Percentiles rank a stretch among this genome's conserved stretches.
Conservation (phyloP, 2,797 vertebrate species). For the Trachurus trachurus region DNA sequence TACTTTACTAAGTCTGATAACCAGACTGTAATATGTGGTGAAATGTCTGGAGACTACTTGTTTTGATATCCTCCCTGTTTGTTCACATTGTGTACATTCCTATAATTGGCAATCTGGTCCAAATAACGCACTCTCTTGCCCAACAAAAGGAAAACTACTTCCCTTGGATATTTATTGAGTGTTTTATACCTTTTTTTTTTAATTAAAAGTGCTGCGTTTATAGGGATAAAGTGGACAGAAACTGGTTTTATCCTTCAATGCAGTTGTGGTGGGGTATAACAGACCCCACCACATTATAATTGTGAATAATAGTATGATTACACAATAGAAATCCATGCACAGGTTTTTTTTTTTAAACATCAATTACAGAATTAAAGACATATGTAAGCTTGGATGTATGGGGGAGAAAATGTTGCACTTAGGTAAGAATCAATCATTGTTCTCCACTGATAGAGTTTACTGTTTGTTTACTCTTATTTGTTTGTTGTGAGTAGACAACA, state of each 20-base stretch:
- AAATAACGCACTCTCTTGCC: conserved; percentile 37
- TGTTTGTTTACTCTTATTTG: conserved; percentile 45
- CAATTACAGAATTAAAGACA: neutral
- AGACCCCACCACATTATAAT: neutral
- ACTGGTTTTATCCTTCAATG: neutral
- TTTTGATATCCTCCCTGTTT: conserved; percentile 48
- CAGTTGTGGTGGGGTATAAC: neutral
- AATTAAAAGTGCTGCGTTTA: conserved; percentile 21
- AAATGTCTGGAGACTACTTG: conserved; percentile 32
- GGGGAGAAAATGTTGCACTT: neutral
- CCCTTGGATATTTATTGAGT: conserved; percentile 2
- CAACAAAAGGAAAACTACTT: conserved; percentile 6
- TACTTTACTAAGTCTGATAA: conserved; percentile 14
- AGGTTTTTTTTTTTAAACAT: neutral
- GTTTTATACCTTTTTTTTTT: conserved; percentile 25
- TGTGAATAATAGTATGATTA: neutral
- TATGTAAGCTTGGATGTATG: neutral
- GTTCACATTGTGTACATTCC: conserved; percentile 62
- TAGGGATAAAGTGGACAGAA: neutral
- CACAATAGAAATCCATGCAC: neutral
- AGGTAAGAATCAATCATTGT: conserved; percentile 22
- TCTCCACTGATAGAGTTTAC: conserved; percentile 20
- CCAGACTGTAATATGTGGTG: conserved; percentile 21
- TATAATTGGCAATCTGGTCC: conserved; percentile 28
- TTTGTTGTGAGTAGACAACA: conserved; percentile 17